phyloP scores from a whole-genome alignment of 2,113 vertebrate species.

The Candoia aspera region DNA sequence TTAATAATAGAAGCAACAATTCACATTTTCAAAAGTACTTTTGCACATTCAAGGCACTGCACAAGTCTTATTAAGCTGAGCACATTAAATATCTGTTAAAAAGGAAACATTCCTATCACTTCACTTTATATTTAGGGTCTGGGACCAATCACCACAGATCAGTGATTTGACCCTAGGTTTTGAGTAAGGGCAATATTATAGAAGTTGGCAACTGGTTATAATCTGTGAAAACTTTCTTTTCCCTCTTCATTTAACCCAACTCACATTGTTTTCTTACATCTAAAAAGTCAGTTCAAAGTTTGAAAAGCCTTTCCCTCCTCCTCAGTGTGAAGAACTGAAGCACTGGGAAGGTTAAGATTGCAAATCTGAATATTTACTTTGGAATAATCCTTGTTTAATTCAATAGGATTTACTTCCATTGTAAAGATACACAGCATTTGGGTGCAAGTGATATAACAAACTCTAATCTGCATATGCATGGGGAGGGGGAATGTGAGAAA shows the following conservation, averaged over 20 bases:
- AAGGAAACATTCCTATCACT: background rate
- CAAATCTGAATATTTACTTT: background rate
- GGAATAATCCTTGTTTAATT: background rate
- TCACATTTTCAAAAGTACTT: background rate
- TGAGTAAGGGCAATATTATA: background rate
- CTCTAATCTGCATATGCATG: background rate
- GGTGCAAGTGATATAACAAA: background rate
- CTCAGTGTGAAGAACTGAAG: background rate
- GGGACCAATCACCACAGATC: background rate
- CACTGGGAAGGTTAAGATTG: background rate
- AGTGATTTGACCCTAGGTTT: background rate
- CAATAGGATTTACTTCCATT: background rate
- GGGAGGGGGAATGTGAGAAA: background rate
- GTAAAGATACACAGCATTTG: background rate
- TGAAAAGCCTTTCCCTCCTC: background rate
- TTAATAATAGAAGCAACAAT: background rate
- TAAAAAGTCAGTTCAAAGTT: background rate
- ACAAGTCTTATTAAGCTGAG: background rate
- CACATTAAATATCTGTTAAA: background rate
- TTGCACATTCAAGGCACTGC: background rate
- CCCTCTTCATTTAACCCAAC: background rate
- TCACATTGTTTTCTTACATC: background rate
- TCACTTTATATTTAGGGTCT: background rate
- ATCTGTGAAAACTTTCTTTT: background rate
- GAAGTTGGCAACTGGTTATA: background rate